phyloP scores from a whole-genome alignment of 2,113 vertebrate genomes.

The Aplodontia rufa region DNA sequence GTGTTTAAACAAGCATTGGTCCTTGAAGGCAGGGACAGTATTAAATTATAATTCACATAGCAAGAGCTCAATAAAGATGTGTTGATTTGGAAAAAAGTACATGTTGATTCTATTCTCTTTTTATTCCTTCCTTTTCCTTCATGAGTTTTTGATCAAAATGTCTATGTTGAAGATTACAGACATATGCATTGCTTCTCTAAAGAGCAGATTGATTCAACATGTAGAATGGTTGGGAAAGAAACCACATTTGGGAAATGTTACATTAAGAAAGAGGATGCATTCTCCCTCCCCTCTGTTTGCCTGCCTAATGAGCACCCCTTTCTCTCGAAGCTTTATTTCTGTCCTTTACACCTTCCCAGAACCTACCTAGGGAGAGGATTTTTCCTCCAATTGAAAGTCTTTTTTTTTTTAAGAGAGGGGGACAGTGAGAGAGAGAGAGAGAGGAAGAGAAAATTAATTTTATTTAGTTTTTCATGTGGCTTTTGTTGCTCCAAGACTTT shows the following conservation, averaged over 20 bases:
- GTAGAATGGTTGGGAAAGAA: neutral
- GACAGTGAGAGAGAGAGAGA: too few relatives aligned
- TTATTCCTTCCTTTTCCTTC: conserved; percentile 32
- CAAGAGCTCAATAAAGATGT: conserved; percentile 28
- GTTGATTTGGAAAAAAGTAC: neutral
- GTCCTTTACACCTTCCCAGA: neutral
- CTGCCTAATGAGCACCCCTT: neutral
- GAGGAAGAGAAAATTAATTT: too few relatives aligned
- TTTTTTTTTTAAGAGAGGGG: too few relatives aligned
- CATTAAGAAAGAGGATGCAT: neutral
- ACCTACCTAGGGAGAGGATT: neutral
- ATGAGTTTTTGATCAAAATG: neutral
- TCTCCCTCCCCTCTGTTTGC: neutral
- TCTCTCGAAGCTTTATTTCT: neutral
- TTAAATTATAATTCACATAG: conserved; percentile 37
- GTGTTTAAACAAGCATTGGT: conserved; percentile 37
- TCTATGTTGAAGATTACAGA: neutral
- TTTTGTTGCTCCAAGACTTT: too few relatives aligned
- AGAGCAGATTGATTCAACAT: neutral
- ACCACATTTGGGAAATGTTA: neutral
- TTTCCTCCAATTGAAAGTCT: neutral
- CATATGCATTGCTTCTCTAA: neutral
- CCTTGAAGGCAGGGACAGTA: neutral
- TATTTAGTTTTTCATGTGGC: too few relatives aligned
- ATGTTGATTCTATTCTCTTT: conserved; percentile 6